Percentiles rank a stretch among this genome's conserved stretches.
Evolutionary conservation across 2,797 vertebrate genomes (phyloP).

Genomic region (Characodon lateralis): DNA sequence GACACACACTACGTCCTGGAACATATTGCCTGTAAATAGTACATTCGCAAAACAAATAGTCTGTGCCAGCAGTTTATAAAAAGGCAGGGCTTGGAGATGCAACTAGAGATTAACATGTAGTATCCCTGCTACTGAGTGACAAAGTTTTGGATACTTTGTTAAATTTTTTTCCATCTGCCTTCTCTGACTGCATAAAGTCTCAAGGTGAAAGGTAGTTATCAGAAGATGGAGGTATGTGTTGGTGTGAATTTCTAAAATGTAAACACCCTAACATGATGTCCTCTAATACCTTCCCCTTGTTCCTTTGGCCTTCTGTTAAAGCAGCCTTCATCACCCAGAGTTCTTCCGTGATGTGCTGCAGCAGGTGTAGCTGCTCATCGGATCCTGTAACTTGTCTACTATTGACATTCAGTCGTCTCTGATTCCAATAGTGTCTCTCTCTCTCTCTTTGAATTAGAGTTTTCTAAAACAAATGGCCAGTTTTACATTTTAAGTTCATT

Average conservation of each 20-base stretch:
- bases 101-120: too few relatives aligned
- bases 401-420: slow-evolving; percentile 15
- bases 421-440: background rate
- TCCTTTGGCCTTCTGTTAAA: slow-evolving; percentile 31
- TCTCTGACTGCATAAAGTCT: background rate
- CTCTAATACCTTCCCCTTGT: slow-evolving; percentile 15
- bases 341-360: slow-evolving; percentile 33
- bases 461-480: background rate
- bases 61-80: background rate
- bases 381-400: slow-evolving; percentile 15
- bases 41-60: background rate
- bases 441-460: background rate
- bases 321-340: slow-evolving; percentile 21
- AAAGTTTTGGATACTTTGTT: background rate
- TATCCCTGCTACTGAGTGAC: too few relatives aligned
- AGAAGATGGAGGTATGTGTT: background rate
- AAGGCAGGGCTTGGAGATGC: too few relatives aligned
- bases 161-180: background rate
- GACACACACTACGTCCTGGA: background rate
- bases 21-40: background rate
- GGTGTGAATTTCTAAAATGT: background rate
- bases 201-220: background rate
- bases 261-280: slow-evolving; percentile 8
- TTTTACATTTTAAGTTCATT: background rate
- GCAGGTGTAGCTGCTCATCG: slow-evolving; percentile 52